phyloP scores from a whole-genome alignment of 2,888 invertebrate genomes.

The Lithophane leautieri region DNA sequence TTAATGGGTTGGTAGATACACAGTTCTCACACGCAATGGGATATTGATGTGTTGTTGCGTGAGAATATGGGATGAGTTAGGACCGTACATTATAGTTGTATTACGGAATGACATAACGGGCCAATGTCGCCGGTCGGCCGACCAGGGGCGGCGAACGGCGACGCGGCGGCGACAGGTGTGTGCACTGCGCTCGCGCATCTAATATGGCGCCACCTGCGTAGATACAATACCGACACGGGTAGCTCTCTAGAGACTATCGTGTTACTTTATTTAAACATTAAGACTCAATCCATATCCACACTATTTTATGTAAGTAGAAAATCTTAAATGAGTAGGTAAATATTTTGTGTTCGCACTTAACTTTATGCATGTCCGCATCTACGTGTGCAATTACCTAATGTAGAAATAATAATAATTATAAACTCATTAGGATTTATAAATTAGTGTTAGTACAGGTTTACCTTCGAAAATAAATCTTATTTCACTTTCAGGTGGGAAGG shows the following conservation, averaged over 20 bases:
- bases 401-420: neutral
- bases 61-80: conserved; percentile 82
- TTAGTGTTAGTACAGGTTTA: neutral
- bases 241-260: conserved; percentile 35
- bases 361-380: neutral
- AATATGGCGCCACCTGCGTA: conserved; percentile 66
- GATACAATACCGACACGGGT: conserved; percentile 42
- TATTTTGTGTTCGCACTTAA: neutral
- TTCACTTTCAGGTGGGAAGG: conserved; percentile 28
- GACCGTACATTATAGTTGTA: conserved; percentile 79
- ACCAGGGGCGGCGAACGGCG: conserved; percentile 67
- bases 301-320: neutral
- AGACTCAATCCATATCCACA: conserved; percentile 9
- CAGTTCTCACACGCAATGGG: conserved; percentile 75
- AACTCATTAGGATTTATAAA: conserved; percentile 2
- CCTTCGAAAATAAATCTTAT: conserved; percentile 12
- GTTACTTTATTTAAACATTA: conserved; percentile 54
- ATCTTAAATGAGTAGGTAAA: neutral
- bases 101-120: conserved; percentile 87
- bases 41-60: conserved; percentile 82
- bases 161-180: conserved; percentile 81
- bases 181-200: conserved; percentile 56
- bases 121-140: conserved; percentile 71
- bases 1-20: conserved; percentile 60
- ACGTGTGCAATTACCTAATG: too few relatives aligned